Percentiles rank a stretch among this genome's conserved stretches.
Conservation (phyloP, 1,140 invertebrate genomes). For the Lamellibrachia luymesi region DNA sequence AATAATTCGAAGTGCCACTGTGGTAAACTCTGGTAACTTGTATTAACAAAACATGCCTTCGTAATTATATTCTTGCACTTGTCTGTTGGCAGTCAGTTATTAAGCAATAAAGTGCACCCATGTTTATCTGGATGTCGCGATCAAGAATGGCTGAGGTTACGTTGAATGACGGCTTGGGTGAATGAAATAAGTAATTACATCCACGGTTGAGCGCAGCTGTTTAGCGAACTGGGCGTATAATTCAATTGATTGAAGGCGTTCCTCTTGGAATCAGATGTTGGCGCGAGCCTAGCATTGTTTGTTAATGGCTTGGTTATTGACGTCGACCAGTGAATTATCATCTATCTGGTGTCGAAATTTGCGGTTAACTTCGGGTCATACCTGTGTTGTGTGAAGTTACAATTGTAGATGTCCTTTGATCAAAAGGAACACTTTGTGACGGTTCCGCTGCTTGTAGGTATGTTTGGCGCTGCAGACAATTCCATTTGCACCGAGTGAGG, state of each 20-base stretch:
- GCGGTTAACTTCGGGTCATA: neutral
- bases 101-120: neutral
- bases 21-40: too few species aligned
- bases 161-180: neutral
- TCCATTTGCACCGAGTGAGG: neutral
- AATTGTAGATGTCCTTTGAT: neutral
- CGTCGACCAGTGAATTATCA: neutral
- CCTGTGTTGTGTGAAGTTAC: neutral
- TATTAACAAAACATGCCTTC: neutral
- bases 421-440: neutral
- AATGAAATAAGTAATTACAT: neutral
- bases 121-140: neutral
- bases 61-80: neutral
- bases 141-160: neutral
- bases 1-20: too few species aligned
- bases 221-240: neutral
- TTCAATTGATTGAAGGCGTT: neutral
- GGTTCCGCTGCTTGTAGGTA: neutral
- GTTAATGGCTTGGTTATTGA: neutral
- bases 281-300: neutral
- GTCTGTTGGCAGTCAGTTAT: neutral
- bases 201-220: neutral
- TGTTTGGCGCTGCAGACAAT: neutral
- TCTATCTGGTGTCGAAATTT: neutral
- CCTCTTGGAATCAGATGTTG: neutral